phyloP scores from a whole-genome alignment of 2,113 vertebrate species.

The Grammomys surdaster region DNA sequence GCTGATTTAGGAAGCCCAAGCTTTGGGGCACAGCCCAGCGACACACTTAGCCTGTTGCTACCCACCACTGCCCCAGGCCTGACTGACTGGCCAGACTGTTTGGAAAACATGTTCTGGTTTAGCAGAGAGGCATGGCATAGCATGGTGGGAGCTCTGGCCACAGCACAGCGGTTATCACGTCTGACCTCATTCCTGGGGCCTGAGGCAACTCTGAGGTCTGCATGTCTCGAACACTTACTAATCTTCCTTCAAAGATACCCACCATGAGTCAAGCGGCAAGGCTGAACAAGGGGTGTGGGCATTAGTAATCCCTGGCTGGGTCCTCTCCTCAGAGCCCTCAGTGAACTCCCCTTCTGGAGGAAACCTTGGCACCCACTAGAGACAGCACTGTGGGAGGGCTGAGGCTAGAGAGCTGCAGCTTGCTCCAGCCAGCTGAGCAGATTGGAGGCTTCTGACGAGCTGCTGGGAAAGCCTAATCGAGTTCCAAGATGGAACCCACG shows the following conservation, averaged over 20 bases:
- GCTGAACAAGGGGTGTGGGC: background rate
- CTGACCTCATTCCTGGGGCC: slow-evolving; percentile 70
- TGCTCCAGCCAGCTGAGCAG: background rate
- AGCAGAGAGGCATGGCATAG: slow-evolving; percentile 36
- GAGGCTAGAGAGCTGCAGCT: background rate
- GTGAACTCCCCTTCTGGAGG: background rate
- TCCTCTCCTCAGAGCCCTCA: background rate
- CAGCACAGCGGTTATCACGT: background rate
- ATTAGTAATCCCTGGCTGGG: background rate
- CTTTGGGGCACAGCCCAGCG: slow-evolving; percentile 40
- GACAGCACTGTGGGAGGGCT: background rate
- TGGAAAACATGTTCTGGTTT: slow-evolving; percentile 69
- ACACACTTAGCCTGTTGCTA: slow-evolving; percentile 63
- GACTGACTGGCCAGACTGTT: slow-evolving; percentile 51
- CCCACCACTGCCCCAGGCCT: slow-evolving; percentile 9
- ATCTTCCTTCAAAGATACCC: slow-evolving; percentile 62
- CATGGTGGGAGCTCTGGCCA: slow-evolving; percentile 15
- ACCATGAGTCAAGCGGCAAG: background rate
- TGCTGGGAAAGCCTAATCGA: too few relatives aligned
- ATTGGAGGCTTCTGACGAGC: background rate
- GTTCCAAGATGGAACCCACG: background rate
- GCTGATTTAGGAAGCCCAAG: slow-evolving; percentile 46
- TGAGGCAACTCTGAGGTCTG: slow-evolving; percentile 47
- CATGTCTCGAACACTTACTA: slow-evolving; percentile 30
- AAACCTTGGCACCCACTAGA: background rate